Conservation (phyloP, 2,113 vertebrate genomes). For the Dromaius novaehollandiae region DNA sequence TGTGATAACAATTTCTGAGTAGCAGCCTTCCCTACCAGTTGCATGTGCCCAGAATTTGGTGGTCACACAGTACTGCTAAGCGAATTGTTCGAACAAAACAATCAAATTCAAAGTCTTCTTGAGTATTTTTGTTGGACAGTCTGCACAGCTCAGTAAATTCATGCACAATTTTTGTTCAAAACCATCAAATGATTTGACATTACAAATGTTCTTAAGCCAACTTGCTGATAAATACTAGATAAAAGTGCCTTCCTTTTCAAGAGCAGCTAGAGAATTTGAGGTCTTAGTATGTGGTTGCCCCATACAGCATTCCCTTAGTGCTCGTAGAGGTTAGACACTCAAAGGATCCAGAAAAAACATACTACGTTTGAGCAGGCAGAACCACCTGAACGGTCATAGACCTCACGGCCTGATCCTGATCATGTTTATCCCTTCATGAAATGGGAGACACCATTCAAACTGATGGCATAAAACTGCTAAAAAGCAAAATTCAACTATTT, state of each 20-base stretch:
- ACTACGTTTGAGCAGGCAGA: not conserved
- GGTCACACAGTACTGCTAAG: not conserved
- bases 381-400: not conserved
- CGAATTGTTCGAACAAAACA: not conserved
- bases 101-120: not conserved
- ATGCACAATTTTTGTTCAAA: not conserved
- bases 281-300: not conserved
- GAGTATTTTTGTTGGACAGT: not conserved
- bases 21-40: not conserved
- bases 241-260: not conserved
- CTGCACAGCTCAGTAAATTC: not conserved
- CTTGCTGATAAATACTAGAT: not conserved
- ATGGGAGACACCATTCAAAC: not conserved
- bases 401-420: not conserved
- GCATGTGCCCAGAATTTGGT: accelerated
- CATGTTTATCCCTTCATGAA: not conserved
- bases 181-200: not conserved
- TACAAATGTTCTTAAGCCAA: not conserved
- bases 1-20: not conserved
- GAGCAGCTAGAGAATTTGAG: not conserved
- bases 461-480: not conserved
- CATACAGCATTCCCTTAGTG: not conserved
- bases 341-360: not conserved
- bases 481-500: not conserved
- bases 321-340: not conserved